Base-by-base conservation (phyloP, 2,113 vertebrate genomes). In the Dendrocopos noguchii region DNA sequence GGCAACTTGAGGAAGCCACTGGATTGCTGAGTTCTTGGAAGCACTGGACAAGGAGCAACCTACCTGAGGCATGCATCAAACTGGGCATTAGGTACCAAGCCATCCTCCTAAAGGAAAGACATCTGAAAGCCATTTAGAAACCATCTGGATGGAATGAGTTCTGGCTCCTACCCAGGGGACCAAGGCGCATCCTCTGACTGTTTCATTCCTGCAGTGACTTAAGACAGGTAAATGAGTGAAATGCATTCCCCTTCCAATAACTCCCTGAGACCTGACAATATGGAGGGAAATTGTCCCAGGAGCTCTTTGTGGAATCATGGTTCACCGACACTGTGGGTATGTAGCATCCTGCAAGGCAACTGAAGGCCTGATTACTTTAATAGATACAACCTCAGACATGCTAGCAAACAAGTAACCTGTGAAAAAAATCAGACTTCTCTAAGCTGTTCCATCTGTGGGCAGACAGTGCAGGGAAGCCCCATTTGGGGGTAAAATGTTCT, bases 41-140 rank as follows among this genome's bases (percentile, higher is more conserved):
- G 53, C 63, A 67, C 76, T 80, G 80, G 85, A 29, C 21, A 1
- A 39, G 76, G 65, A 93, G 33, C 76, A 91, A 70, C 65, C 65
- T 72, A 80, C 74, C 76, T 67, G 60, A 95, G 90, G 85, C 88
- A 75, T 0, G 0, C 61, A 67, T 66, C 61, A 36, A 60, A 71
- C 31, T 53, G 42, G 61, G 29, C 74, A 31, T 90, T 67, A 80
- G 85, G 76, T 88, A 90, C 92, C 85, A 86, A 78, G 80, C 14
- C 22, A 1, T 53, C 47, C 42, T 80, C 64, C 76, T 91, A 39
- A 67, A 95, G 42, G 17, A 83, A 46, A 74, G 31, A 80, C 65
- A 88, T 77, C 80, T 86, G 93, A 95, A 67, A 91, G 65, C 31
- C 65, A 86, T 90, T 93, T 78, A 44, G 65, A 83, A 22, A 91